Base-by-base conservation (phyloP, 1,140 invertebrate genomes). In the Dolichoris vasculosae region DNA sequence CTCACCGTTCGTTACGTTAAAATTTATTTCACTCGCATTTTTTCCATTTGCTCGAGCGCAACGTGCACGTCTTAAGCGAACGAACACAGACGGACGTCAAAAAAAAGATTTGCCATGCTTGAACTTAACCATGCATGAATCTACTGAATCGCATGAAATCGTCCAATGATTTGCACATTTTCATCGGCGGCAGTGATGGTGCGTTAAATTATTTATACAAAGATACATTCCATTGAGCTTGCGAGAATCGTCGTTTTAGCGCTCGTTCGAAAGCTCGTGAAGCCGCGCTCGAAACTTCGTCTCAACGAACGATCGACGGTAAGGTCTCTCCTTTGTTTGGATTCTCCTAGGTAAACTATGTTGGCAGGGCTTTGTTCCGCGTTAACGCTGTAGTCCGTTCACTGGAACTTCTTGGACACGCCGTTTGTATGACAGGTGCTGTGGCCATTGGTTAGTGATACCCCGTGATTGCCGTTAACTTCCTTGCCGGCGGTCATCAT, bases 351-450 rank as follows among this genome's bases (percentile, higher is more conserved):
- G 67, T 23, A 32, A 40, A 71, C 32, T 38, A 26, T n/a, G 77
- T 23, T 26, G 15, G 2, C 6, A 30, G 6, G 30, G 30, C 64
- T 64, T 15, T 26, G 43, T 30, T n/a, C 23, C 9, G 64, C n/a
- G 30, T 8, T 69, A 26, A 7, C 46, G 46, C n/a, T 26, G 30
- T 23, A 40, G 32, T n/a, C 67, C 20, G 43, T 77, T 91, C 87
- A 92, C 85, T 92, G 91, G 55, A 76, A 59, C 87, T 93, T 93
- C 64, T 91, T 91, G 32, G 88, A 73, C 51, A 89, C 86, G 23
- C 91, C 92, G 83, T 92, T 92, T 59, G 89, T 63, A 82, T 90
- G 90, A 48, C 91, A 91, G 43, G 88, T 89, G 67, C 82, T 78
- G 63, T 79, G 76, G 15, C 85, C 81, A 55, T 77, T 86, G 15